phyloP scores from a whole-genome alignment of 1,140 invertebrate species.

The Branchinecta lindahli region DNA sequence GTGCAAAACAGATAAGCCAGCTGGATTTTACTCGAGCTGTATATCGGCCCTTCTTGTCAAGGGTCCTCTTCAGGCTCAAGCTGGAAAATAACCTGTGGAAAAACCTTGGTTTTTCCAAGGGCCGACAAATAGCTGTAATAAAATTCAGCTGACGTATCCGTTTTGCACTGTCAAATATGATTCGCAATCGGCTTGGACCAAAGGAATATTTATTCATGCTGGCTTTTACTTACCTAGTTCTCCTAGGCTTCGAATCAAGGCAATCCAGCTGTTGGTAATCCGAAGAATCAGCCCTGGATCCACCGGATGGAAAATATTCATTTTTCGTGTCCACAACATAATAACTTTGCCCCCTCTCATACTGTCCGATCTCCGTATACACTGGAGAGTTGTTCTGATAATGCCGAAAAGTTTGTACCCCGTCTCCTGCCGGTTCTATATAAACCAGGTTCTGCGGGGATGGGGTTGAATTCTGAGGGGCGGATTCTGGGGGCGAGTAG shows the following conservation, averaged over 20 bases:
- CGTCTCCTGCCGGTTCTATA: neutral
- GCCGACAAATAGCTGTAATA: no score
- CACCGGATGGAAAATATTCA: neutral
- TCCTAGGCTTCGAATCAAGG: neutral
- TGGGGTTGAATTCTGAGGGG: neutral
- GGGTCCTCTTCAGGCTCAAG: no score
- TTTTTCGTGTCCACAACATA: neutral
- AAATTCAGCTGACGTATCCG: no score
- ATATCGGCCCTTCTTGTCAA: no score
- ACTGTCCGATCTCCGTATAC: slow-evolving; percentile 1
- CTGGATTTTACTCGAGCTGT: no score
- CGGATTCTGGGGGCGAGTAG: neutral
- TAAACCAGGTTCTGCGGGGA: neutral
- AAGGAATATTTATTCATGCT: no score
- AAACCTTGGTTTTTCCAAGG: no score
- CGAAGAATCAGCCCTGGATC: neutral
- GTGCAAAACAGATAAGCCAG: no score
- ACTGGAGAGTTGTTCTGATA: neutral
- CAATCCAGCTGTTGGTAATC: neutral
- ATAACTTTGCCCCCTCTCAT: neutral
- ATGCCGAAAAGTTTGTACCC: neutral
- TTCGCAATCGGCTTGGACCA: no score
- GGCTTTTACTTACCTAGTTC: neutral
- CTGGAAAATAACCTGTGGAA: no score
- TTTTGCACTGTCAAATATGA: no score